Base-by-base conservation (phyloP, 2,888 invertebrate genomes). In the Petrolisthes manimaculis region DNA sequence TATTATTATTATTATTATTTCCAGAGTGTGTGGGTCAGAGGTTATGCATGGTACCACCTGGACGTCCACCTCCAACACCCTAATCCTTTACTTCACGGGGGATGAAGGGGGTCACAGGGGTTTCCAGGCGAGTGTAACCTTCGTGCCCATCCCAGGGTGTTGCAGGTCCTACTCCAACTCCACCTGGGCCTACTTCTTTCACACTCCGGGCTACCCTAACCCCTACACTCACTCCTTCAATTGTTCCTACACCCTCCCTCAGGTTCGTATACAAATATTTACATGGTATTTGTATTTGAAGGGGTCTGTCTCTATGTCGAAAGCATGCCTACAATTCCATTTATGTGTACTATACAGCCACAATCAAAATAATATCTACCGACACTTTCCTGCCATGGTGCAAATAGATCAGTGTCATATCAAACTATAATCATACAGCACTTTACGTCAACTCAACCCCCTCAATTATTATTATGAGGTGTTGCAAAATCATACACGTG, bases 11-110 rank as follows among this genome's bases (percentile, higher is more conserved):
- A 4, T 8, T 51, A 5, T 12, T 24, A n/a, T 21, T 24, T n/a
- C 55, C 89, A 91, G 91, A 37, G 88, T 86, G 78, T 91, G 91
- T 86, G 91, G 83, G 9, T 77, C 84, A 12, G 91, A 91, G 21
- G 77, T 89, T 5, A 55, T 74, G 4, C 83, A 54, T 0, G 91
- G 91, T 18, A 88, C 86, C 1, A 51, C 54, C 18, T 91, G 81
- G 88, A 24, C 37, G 5, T 71, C 89, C 9, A 18, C n/a, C 5
- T 56, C 61, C 24, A 85, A 24, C 55, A 84, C 83, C 67, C 86
- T 91, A 85, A 89, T 89, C 67, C 84, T 91, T 1, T 89, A 84
- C 85, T 89, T 91, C 86, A 88, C 88, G 74, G 89, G 89, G 0
- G 86, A 86, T 12, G 74, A 75, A 51, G 91, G 91, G 0, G 89